Percentiles rank a stretch among this genome's conserved stretches.
These are phyloP conservation scores for Chaetorhynchus papuensis DNA, from an alignment of 2,113 vertebrate species.

Conservation along the genomic window DNA sequence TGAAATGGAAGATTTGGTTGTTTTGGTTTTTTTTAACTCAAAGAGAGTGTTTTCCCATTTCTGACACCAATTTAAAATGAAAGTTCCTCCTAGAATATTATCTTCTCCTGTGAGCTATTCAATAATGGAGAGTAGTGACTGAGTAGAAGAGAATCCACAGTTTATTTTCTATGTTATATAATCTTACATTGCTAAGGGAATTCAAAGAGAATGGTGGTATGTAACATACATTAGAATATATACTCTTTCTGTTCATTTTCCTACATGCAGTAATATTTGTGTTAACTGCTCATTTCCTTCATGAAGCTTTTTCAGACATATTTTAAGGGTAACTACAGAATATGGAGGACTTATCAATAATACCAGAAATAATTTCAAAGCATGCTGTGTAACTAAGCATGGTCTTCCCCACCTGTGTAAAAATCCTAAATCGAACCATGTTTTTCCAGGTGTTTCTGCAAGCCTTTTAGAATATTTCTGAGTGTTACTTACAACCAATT, in stretches of 20 bases:
- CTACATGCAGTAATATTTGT: not conserved
- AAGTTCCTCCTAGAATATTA: not conserved
- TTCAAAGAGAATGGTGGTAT: not conserved
- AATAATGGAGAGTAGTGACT: not conserved
- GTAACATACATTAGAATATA: not conserved
- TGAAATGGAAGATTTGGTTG: not conserved
- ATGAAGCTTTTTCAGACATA: not conserved
- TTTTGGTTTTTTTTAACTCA: not conserved
- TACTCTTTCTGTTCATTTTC: not conserved
- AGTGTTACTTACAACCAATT: not conserved
- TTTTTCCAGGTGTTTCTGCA: slow-evolving; percentile 11
- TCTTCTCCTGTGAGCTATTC: not conserved
- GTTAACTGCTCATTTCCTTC: not conserved
- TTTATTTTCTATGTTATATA: not conserved
- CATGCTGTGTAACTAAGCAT: slow-evolving; percentile 9
- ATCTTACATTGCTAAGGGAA: not conserved
- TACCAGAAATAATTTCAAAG: slow-evolving; percentile 5
- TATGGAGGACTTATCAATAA: not conserved
- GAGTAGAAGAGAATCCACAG: not conserved
- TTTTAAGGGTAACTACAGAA: not conserved
- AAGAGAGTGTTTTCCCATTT: not conserved
- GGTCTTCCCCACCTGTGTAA: not conserved
- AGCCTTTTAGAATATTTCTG: not conserved
- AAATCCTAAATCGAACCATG: slow-evolving; percentile 18
- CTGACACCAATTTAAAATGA: not conserved